Evolutionary conservation across 2,888 invertebrate species (phyloP).

Genomic region (Podotricha telesiphe): DNA sequence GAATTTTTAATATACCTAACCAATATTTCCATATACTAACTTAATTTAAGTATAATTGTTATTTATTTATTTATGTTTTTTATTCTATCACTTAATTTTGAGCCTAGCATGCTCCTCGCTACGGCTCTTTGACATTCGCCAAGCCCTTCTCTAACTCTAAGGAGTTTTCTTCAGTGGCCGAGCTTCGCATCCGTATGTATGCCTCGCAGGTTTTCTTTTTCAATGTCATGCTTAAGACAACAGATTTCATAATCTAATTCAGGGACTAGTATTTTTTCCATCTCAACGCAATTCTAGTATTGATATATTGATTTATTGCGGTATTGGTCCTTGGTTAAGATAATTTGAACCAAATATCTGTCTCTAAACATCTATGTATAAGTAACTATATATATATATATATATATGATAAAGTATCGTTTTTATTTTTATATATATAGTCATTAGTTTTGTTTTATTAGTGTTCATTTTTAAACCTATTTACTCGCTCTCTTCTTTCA

Average conservation of each 20-base stretch:
- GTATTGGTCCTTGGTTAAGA: neutral
- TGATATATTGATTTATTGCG: neutral
- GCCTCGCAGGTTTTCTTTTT: neutral
- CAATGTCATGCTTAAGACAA: neutral
- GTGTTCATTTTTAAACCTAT: neutral
- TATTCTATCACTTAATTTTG: neutral
- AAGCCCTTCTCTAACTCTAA: too few relatives aligned
- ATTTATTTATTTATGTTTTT: neutral
- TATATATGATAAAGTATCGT: too few relatives aligned
- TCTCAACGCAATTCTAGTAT: neutral
- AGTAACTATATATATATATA: too few relatives aligned
- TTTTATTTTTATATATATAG: neutral
- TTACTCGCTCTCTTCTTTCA: too few relatives aligned
- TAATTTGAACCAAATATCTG: neutral
- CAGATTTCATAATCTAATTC: neutral
- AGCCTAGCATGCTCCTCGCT: neutral
- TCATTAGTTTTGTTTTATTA: neutral
- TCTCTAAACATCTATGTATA: neutral
- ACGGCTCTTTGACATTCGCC: neutral
- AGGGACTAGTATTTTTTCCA: neutral
- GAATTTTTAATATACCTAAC: conserved; percentile 41
- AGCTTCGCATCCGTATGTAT: neutral
- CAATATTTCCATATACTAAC: neutral
- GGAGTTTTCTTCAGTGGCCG: too few relatives aligned
- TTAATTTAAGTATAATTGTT: too few relatives aligned